Base-by-base conservation (phyloP, 2,888 invertebrate species). In the Emmelina monodactyla region DNA sequence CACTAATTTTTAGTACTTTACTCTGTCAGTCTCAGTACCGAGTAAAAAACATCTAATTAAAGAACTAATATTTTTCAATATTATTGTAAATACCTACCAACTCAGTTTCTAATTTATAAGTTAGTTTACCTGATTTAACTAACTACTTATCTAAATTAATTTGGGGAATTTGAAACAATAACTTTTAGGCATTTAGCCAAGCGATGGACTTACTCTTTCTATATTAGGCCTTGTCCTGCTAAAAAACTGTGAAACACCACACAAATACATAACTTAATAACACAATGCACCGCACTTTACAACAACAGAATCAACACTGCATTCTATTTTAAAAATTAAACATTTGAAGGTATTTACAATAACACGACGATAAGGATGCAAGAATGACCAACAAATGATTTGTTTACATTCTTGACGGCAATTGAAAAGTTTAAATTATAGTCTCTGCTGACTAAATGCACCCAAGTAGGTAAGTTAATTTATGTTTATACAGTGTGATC, bases 141-240 rank as follows among this genome's bases (percentile, higher is more conserved):
- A n/a, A n/a, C n/a, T n/a, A n/a, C n/a, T n/a, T n/a, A n/a, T n/a
- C n/a, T n/a, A n/a, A n/a, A n/a, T n/a, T n/a, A n/a, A n/a, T n/a
- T n/a, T n/a, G n/a, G n/a, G n/a, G n/a, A n/a, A n/a, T n/a, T n/a
- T n/a, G n/a, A n/a, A n/a, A n/a, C n/a, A n/a, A n/a, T n/a, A n/a
- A n/a, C n/a, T n/a, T n/a, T n/a, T n/a, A n/a, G n/a, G n/a, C n/a
- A n/a, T n/a, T n/a, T n/a, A n/a, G n/a, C n/a, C n/a, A n/a, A n/a
- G n/a, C n/a, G n/a, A n/a, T n/a, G n/a, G n/a, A 58, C 68, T 62
- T 39, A 75, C 76, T 59, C 63, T 50, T 42, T 76, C 73, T 25
- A 69, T 55, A 39, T 35, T 40, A 13, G 66, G 63, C 33, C 73
- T 43, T 3, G 52, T 58, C 22, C 67, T 58, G 14, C 57, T 55